These are phyloP conservation scores for Leptinotarsa peninsularis DNA, from an alignment of 2,888 invertebrate species.

Conservation along the genomic window DNA sequence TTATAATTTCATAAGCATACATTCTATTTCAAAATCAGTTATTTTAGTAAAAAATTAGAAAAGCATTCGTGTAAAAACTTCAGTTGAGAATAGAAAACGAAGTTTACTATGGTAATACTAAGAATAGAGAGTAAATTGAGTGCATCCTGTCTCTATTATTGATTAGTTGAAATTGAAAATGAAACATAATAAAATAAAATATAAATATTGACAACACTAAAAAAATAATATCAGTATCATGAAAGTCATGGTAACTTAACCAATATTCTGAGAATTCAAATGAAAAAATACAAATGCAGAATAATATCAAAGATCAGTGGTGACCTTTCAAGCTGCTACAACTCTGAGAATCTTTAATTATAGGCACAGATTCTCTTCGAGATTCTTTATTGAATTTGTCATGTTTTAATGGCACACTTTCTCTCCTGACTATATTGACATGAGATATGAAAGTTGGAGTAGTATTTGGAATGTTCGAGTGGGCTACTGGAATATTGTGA, in stretches of 20 bases:
- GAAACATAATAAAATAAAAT: conserved; percentile 25
- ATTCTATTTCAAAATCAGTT: no score
- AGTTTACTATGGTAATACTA: background rate
- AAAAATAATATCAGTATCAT: conserved; percentile 24
- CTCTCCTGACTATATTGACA: conserved; percentile 62
- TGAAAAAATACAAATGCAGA: conserved; percentile 17
- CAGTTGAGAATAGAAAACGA: background rate
- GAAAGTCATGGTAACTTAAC: conserved; percentile 18
- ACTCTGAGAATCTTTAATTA: conserved; percentile 66
- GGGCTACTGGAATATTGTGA: conserved; percentile 49
- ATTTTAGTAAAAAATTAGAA: background rate
- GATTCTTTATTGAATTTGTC: conserved; percentile 53
- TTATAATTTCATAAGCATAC: no score
- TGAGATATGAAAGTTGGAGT: conserved; percentile 65
- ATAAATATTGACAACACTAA: conserved; percentile 26
- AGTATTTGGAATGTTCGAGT: conserved; percentile 53
- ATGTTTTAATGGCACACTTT: conserved; percentile 65
- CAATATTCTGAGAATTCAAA: background rate
- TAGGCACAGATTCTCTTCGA: conserved; percentile 62
- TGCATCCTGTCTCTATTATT: background rate
- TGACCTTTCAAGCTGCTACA: conserved; percentile 61
- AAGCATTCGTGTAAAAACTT: background rate
- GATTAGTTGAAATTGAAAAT: background rate
- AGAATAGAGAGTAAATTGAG: background rate
- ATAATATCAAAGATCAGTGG: conserved; percentile 31